Evolutionary conservation across 2,797 vertebrate genomes (phyloP), one percentile per base, ranked within the genome.

Genomic region (Hemitrygon akajei): DNA sequence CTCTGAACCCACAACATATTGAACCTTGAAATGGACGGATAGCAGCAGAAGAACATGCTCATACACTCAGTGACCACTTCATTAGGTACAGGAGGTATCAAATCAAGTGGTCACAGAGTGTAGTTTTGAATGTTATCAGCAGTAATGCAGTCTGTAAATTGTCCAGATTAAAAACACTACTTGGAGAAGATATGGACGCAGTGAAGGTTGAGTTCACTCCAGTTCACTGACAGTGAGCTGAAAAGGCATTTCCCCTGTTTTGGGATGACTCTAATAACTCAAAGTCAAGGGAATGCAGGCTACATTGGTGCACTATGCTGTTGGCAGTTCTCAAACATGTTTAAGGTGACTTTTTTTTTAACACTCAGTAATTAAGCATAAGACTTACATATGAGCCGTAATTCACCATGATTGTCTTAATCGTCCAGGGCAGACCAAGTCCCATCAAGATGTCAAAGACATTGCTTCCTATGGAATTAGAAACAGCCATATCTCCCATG

Each of bases 401-500:
- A 95, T 98, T 97, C 95, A 99, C 98, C 77, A 98, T 98, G 69
- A 99, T 96, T 0, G 98, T 99, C 96, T 99, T 97, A 92, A 99
- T 95, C 76, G 98, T 95, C 98, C 98, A 99, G 0, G 98, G 98
- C 75, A 99, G 97, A 18, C 98, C 98, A 0, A 99, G 97, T 2
- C 98, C 98, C 58, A 99, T 97, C 93, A 99, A 95, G 96, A 99
- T 99, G 96, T 99, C 98, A 94, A 99, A 99, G 80, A 99, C 98
- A 10, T 99, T 99, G 96, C 98, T 99, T 95, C 98, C 98, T 0
- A 99, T 99, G 94, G 98, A 99, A 96, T 99, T 99, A 80, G 98
- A 99, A 94, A 99, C 98, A 0, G 98, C 98, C 98, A 99, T 99
- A 95, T 99, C 98, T 5, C 98, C 98, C 97, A 99, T 97, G 87